These are phyloP conservation scores for Perca fluviatilis DNA, from an alignment of 2,113 vertebrate species.

Conservation along the genomic window DNA sequence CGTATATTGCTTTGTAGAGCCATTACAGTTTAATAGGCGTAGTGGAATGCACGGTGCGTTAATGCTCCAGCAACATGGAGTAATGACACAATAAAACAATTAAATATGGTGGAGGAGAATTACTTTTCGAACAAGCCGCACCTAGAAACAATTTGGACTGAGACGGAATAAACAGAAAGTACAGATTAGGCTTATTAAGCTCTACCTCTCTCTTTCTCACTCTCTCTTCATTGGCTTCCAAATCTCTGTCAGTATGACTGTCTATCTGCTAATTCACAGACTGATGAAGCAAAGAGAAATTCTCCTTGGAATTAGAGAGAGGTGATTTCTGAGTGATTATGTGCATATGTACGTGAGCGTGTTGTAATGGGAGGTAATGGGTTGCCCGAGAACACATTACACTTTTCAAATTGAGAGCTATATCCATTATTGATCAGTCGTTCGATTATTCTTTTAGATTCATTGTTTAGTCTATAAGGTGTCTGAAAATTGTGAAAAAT, in stretches of 20 bases:
- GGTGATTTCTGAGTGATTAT: conserved; percentile 25
- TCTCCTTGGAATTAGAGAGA: conserved; percentile 38
- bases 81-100: conserved; percentile 85
- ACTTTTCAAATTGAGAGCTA: not conserved
- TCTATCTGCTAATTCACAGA: conserved; percentile 57
- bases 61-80: conserved; percentile 75
- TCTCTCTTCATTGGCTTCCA: conserved; percentile 13
- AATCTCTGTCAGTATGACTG: conserved; percentile 26
- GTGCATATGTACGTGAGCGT: not conserved
- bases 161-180: conserved; percentile 70
- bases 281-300: conserved; percentile 31
- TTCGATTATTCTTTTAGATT: not conserved
- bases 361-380: not conserved
- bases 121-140: conserved; percentile 76
- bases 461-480: not conserved
- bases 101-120: conserved; percentile 80
- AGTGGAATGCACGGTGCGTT: conserved; percentile 70
- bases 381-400: not conserved
- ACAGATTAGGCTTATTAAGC: conserved; percentile 67
- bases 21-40: conserved; percentile 82
- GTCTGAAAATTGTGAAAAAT: not conserved
- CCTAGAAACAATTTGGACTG: conserved; percentile 73
- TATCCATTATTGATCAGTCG: conserved; percentile 8
- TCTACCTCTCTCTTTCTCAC: conserved; percentile 11
- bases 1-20: conserved; percentile 73